Evolutionary conservation across 2,797 vertebrate genomes (phyloP), one percentile per base, ranked within the genome.

Genomic region (Propithecus perrieri): DNA sequence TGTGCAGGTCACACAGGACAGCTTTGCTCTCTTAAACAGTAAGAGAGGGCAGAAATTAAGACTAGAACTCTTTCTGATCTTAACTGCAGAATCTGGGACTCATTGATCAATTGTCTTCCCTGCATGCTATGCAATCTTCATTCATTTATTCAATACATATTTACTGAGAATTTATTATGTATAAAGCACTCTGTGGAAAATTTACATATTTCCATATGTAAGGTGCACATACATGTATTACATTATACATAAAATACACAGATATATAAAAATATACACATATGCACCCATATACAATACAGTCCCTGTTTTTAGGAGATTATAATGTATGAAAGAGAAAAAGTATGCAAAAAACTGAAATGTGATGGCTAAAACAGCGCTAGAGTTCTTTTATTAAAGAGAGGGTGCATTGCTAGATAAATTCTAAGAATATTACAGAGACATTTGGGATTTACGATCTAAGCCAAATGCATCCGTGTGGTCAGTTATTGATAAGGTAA

Each of bases 401-500:
- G 22, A n/a, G 1, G 2, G 9, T 81, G 30, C 53, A 84, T 84
- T 85, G 28, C 46, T 17, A 50, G 46, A 86, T 84, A 91, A 78
- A 95, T 74, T 78, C 81, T 71, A 84, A 53, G 93, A 28, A 11
- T 87, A 67, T 95, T 57, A 71, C 9, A 33, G 33, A 59, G 41
- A 80, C 43, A 18, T 14, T 55, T 55, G 69, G 50, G 50, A 61
- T 59, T 90, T 96, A 74, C 18, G 57, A 30, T 67, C 50, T 72
- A 78, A 95, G 87, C 53, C 53, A 78, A 95, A 92, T 28, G 14
- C 43, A 88, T 84, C 57, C 14, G 26, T 33, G 4, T 75, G 61
- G 85, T 74, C 53, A 88, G 84, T 95, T 88, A 90, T 55, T 55
- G 91, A 94, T 87, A 92, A 92, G 55, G 67, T 69, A 55, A 4